These are phyloP conservation scores for Hippocampus barbouri DNA, from an alignment of 2,113 vertebrate genomes.

Conservation along the genomic window DNA sequence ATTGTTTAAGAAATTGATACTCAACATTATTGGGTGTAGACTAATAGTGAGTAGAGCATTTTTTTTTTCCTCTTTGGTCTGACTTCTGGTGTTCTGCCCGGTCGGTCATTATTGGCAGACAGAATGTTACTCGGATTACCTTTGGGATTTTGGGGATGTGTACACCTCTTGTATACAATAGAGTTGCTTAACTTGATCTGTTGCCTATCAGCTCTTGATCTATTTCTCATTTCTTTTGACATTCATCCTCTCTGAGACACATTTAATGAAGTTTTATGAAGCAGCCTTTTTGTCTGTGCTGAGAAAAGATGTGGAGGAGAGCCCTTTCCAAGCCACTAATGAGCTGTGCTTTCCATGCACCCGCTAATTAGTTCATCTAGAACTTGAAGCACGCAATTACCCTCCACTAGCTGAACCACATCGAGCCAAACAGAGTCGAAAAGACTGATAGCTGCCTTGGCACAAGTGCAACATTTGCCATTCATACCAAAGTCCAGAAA, in stretches of 20 bases:
- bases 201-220: not conserved
- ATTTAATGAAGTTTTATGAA: constrained; percentile 52
- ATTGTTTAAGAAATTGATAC: no score
- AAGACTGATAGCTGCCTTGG: constrained; percentile 74
- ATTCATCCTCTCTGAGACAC: constrained; percentile 23
- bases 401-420: constrained; percentile 63
- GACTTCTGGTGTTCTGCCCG: no score
- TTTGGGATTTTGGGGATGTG: no score
- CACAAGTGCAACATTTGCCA: constrained; percentile 25
- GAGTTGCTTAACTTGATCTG: not conserved
- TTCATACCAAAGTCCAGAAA: not conserved
- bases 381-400: constrained; percentile 79
- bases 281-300: constrained; percentile 31
- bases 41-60: no score
- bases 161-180: not conserved
- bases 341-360: constrained; percentile 70
- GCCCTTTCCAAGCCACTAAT: constrained; percentile 70
- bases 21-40: no score
- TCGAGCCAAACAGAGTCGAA: constrained; percentile 67
- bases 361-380: constrained; percentile 79
- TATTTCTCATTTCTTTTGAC: constrained; percentile 1
- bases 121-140: no score
- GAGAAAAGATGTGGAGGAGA: constrained; percentile 53
- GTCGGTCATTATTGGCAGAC: no score
- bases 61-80: no score